A percentile compares a stretch with the other conserved stretches of the same genome.
Conservation (phyloP, 1,140 invertebrate species). For the Philopotamus ludificatus region DNA sequence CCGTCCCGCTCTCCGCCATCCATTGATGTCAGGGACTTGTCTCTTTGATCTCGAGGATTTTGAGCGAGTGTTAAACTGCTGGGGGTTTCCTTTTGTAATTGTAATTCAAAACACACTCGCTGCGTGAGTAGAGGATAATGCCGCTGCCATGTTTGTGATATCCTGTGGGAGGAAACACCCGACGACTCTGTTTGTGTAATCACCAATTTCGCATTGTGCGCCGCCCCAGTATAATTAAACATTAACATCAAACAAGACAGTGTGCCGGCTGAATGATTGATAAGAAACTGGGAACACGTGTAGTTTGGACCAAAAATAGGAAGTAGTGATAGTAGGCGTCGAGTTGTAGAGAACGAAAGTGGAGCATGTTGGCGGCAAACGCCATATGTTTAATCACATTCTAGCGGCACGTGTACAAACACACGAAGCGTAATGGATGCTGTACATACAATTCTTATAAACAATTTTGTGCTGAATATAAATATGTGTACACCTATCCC, state of each 20-base stretch:
- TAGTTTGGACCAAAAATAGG: too few relatives aligned
- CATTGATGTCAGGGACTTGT: slow-evolving; percentile 35
- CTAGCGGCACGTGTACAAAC: too few relatives aligned
- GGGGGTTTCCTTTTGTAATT: slow-evolving; percentile 34
- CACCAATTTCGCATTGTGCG: slow-evolving; percentile 11
- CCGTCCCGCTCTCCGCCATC: slow-evolving; percentile 11
- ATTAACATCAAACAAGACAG: not conserved
- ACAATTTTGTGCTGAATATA: too few relatives aligned
- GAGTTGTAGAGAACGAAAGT: too few relatives aligned
- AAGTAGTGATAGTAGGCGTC: too few relatives aligned
- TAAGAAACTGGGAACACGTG: too few relatives aligned
- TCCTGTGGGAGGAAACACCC: slow-evolving; percentile 4
- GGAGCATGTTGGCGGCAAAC: too few relatives aligned
- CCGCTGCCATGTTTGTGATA: slow-evolving; percentile 21
- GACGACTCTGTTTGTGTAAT: slow-evolving; percentile 25
- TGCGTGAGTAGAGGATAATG: slow-evolving; percentile 33
- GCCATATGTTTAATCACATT: too few relatives aligned
- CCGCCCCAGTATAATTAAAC: not conserved
- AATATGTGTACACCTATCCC: too few relatives aligned
- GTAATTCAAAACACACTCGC: slow-evolving; percentile 38
- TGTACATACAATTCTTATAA: too few relatives aligned
- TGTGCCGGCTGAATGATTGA: not conserved
- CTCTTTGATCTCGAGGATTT: slow-evolving; percentile 34
- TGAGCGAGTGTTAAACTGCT: slow-evolving; percentile 29
- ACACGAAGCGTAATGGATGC: too few relatives aligned